Percentiles rank a stretch among this genome's conserved stretches.
Evolutionary conservation across 2,113 vertebrate species (phyloP).

Genomic region (Ranitomeya imitator): DNA sequence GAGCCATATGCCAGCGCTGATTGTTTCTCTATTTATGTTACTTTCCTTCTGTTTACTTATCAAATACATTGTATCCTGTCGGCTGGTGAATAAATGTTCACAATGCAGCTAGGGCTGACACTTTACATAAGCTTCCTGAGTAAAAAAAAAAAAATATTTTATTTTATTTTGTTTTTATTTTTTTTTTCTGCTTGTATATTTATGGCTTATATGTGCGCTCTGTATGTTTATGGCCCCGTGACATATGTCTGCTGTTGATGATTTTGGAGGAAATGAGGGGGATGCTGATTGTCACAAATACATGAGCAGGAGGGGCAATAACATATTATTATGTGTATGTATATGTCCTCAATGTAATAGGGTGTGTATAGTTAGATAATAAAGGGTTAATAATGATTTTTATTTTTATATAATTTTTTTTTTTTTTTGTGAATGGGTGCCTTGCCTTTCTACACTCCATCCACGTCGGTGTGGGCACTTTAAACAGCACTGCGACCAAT

Average conservation of each 20-base stretch:
- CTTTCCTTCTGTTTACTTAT: constrained; percentile 6
- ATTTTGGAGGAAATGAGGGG: neutral
- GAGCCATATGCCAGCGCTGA: neutral
- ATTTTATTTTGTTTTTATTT: too few species aligned
- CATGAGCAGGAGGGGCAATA: neutral
- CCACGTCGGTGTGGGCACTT: too few species aligned
- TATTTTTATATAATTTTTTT: too few species aligned
- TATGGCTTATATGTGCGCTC: neutral
- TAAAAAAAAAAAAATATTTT: neutral
- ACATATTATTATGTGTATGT: neutral
- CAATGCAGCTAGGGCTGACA: neutral
- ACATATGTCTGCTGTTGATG: neutral
- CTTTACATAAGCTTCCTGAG: neutral
- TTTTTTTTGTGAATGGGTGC: too few species aligned
- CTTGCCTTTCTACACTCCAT: too few species aligned
- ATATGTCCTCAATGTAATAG: too few species aligned
- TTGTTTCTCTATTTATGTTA: neutral
- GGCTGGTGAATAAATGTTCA: neutral
- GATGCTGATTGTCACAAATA: neutral
- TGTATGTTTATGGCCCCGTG: neutral
- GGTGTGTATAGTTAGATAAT: neutral
- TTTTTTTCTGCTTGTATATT: neutral
- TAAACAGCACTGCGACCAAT: neutral
- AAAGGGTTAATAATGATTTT: neutral
- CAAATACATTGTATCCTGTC: constrained; percentile 3